Conservation (phyloP, 1,140 invertebrate genomes). For the Scaptomyza pallida region DNA sequence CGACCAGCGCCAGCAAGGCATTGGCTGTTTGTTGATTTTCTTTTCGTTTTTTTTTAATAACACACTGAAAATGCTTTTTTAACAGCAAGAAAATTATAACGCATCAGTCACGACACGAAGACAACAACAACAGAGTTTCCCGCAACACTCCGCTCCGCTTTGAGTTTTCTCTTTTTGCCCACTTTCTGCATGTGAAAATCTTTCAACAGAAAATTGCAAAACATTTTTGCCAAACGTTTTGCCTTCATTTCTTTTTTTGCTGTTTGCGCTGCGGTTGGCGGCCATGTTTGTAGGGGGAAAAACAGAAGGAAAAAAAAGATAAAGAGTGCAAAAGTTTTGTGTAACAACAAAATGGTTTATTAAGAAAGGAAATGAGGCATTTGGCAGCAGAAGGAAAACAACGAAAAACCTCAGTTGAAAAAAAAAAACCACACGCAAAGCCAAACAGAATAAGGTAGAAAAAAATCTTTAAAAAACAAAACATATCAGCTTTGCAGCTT, state of each 20-base stretch:
- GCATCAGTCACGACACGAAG: constrained; percentile 78
- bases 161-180: not conserved
- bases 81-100: constrained; percentile 81
- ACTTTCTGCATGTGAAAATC: constrained; percentile 45
- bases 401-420: not conserved
- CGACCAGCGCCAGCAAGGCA: constrained; percentile 3
- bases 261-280: constrained; percentile 53
- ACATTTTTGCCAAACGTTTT: constrained; percentile 34
- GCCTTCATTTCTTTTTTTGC: constrained; percentile 31
- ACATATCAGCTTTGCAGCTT: constrained; percentile 30
- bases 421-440: constrained; percentile 4
- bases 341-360: constrained; percentile 71
- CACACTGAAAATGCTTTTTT: constrained; percentile 74
- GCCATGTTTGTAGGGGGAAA: constrained; percentile 57
- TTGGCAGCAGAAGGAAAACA: constrained; percentile 11
- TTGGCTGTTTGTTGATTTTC: constrained; percentile 7
- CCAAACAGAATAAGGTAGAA: constrained; percentile 16
- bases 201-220: constrained; percentile 53
- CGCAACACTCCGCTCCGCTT: not conserved
- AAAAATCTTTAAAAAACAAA: constrained; percentile 22
- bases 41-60: constrained; percentile 58
- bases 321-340: constrained; percentile 43
- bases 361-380: constrained; percentile 60
- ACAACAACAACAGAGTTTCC: constrained; percentile 36
- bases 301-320: not conserved